phyloP scores from a whole-genome alignment of 1,140 invertebrate species.

The Lordiphosa clarofinis region DNA sequence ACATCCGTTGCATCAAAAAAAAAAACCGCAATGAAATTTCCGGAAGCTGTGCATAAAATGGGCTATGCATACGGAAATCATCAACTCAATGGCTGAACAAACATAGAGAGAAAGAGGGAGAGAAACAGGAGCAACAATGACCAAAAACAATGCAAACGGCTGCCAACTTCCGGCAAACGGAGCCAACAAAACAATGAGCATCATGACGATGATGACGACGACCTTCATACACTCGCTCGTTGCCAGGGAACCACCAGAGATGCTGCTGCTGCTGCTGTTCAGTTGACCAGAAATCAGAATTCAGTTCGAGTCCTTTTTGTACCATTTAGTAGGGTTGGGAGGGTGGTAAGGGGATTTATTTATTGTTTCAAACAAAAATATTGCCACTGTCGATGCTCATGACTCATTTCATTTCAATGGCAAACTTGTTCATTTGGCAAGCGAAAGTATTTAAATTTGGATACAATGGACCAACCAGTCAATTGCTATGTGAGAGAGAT shows the following conservation, averaged over 20 bases:
- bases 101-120: constrained; percentile 4
- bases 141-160: constrained; percentile 72
- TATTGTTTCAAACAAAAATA: constrained; percentile 37
- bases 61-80: constrained; percentile 79
- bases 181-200: constrained; percentile 10
- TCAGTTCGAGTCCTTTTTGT: constrained; percentile 37
- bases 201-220: constrained; percentile 28
- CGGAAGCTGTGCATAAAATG: constrained; percentile 78
- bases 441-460: constrained; percentile 64
- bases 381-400: constrained; percentile 30
- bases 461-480: constrained; percentile 26
- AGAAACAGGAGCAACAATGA: constrained; percentile 50
- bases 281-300: constrained; percentile 52
- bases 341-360: constrained; percentile 14
- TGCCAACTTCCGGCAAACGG: constrained; percentile 61
- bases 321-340: not conserved
- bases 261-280: constrained; percentile 10
- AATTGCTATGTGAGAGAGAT: constrained; percentile 15
- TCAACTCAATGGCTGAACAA: constrained; percentile 77
- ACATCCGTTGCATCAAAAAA: not conserved
- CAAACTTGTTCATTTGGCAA: constrained; percentile 65
- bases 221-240: constrained; percentile 28
- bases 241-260: constrained; percentile 6
- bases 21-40: constrained; percentile 77
- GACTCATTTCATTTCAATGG: constrained; percentile 73